These are phyloP conservation scores for Pseudomyrmex cubaensis DNA, from an alignment of 1,140 invertebrate genomes.

Conservation along the genomic window DNA sequence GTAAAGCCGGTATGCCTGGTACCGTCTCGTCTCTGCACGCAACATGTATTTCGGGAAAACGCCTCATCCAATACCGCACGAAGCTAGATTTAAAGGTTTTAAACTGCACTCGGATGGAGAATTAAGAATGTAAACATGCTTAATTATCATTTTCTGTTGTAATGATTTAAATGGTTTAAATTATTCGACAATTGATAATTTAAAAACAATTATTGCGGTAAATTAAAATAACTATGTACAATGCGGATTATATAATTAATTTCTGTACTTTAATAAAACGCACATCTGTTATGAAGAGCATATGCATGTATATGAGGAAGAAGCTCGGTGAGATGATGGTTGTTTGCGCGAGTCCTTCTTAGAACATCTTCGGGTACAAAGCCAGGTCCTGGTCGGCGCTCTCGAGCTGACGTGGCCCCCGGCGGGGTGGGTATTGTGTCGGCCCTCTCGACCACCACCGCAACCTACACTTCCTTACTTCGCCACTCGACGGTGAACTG, in stretches of 20 bases:
- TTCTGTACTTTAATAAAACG: slow-evolving; percentile 5
- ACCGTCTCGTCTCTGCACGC: slow-evolving; percentile 79
- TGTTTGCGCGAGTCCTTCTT: slow-evolving; percentile 78
- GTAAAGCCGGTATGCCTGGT: slow-evolving; percentile 81
- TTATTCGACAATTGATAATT: not conserved
- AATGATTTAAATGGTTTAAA: not conserved
- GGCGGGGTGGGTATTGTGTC: slow-evolving; percentile 79
- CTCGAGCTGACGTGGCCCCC: slow-evolving; percentile 78
- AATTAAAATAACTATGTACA: not conserved
- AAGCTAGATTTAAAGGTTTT: slow-evolving; percentile 42
- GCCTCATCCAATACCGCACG: slow-evolving; percentile 64
- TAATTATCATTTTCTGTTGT: not conserved
- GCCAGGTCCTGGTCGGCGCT: slow-evolving; percentile 69
- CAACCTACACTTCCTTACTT: slow-evolving; percentile 73
- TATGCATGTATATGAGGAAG: slow-evolving; percentile 24
- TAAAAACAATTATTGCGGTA: not conserved
- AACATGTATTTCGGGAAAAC: slow-evolving; percentile 78
- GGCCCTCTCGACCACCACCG: slow-evolving; percentile 72
- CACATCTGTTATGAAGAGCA: slow-evolving; percentile 5
- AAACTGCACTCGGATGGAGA: not conserved
- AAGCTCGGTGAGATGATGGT: slow-evolving; percentile 69
- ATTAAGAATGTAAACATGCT: not conserved
- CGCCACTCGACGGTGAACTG: slow-evolving; percentile 68
- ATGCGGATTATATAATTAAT: slow-evolving; percentile 28
- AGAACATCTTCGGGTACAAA: slow-evolving; percentile 77